These are phyloP conservation scores for Malacoctenus gilli DNA, from an alignment of 2,797 vertebrate species.

Conservation along the genomic window DNA sequence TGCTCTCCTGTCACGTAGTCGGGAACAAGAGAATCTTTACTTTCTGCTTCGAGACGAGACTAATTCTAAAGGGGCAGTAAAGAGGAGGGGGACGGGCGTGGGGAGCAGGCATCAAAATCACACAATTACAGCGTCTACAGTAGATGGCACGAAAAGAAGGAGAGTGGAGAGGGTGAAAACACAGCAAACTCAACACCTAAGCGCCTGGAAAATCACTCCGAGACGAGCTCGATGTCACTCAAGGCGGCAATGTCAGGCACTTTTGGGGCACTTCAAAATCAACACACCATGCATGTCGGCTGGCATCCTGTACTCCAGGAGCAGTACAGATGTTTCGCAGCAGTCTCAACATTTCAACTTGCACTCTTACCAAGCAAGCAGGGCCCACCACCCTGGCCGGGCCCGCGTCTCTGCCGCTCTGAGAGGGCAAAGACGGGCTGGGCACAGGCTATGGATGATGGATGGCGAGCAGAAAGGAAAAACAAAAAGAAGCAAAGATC, in stretches of 20 bases:
- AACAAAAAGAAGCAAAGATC: slow-evolving; percentile 42
- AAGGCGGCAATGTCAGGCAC: no score
- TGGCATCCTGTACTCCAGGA: slow-evolving; percentile 31
- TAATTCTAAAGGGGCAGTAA: slow-evolving; percentile 39
- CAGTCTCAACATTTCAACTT: slow-evolving; percentile 7
- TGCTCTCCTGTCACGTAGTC: slow-evolving; percentile 41
- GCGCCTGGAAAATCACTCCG: slow-evolving; percentile 36
- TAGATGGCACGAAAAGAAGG: slow-evolving; percentile 13
- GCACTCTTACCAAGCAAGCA: slow-evolving; percentile 77
- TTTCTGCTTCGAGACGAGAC: slow-evolving; percentile 30
- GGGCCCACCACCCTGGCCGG: slow-evolving; percentile 79
- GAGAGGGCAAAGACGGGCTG: slow-evolving; percentile 76
- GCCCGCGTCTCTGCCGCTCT: slow-evolving; percentile 75
- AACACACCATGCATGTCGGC: slow-evolving; percentile 28
- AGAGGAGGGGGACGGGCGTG: no score
- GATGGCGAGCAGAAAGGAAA: slow-evolving; percentile 54
- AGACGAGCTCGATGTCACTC: slow-evolving; percentile 38
- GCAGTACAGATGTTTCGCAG: not conserved
- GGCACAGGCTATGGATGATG: slow-evolving; percentile 75
- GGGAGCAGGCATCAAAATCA: slow-evolving; percentile 36
- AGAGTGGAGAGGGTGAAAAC: slow-evolving; percentile 27
- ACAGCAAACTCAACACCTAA: slow-evolving; percentile 49
- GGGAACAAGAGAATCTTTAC: slow-evolving; percentile 27
- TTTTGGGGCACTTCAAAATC: slow-evolving; percentile 1
- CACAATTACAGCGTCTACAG: slow-evolving; percentile 35